phyloP scores from a whole-genome alignment of 2,888 invertebrate species.

The Helobdella robusta region DNA sequence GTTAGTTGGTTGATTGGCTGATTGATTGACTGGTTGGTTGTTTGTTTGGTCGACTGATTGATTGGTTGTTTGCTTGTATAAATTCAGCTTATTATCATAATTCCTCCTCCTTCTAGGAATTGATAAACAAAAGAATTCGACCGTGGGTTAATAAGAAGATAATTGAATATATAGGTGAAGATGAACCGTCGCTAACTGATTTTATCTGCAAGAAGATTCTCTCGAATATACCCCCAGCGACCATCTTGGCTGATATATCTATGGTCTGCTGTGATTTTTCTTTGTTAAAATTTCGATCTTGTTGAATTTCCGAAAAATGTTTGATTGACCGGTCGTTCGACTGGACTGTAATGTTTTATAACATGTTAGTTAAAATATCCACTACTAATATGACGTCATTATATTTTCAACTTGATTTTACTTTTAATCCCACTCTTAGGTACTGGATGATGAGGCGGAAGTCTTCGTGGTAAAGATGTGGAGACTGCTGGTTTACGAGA shows the following conservation, averaged over 20 bases:
- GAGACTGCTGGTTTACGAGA: constrained; percentile 96
- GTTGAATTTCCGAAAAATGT: not conserved
- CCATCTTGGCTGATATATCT: constrained; percentile 93
- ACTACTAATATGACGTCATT: no score
- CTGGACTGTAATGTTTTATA: not conserved
- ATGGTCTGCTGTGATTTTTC: constrained; percentile 63
- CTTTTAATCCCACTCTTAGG: no score
- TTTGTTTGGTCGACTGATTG: constrained; percentile 61
- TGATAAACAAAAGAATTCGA: constrained; percentile 57
- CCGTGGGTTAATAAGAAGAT: constrained; percentile 99
- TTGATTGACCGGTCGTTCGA: not conserved
- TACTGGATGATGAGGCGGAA: constrained; percentile 97
- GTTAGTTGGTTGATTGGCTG: not conserved
- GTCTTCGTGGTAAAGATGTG: constrained; percentile 99
- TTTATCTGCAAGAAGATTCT: constrained; percentile 97
- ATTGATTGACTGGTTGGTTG: constrained; percentile 61
- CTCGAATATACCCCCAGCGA: constrained; percentile 81
- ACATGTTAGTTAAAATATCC: not conserved
- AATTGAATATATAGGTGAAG: constrained; percentile 97
- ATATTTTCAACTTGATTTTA: no score
- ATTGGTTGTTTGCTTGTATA: not conserved
- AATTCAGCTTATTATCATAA: not conserved
- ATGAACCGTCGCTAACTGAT: constrained; percentile 93
- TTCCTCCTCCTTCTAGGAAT: constrained; percentile 25
- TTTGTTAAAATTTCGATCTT: not conserved